Evolutionary conservation across 2,113 vertebrate species (phyloP).

Genomic region (Desmodus rotundus): DNA sequence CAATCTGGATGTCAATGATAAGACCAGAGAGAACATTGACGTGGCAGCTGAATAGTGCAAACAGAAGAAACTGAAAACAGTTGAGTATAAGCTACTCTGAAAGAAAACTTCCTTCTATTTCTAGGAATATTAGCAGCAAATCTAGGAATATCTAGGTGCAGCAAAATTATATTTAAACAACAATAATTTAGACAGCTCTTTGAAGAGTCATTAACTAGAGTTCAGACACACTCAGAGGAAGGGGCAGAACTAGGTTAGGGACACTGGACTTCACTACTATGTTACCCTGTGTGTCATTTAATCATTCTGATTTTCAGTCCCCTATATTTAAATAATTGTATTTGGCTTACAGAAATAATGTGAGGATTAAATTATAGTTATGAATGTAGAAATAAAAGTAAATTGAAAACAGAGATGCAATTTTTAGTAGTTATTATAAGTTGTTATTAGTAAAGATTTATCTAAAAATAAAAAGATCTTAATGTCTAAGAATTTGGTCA

Average conservation of each 20-base stretch:
- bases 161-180: not conserved
- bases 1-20: not conserved
- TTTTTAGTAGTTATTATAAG: not conserved
- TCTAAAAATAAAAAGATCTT: not conserved
- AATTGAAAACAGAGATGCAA: not conserved
- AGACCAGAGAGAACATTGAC: not conserved
- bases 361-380: not conserved
- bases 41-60: not conserved
- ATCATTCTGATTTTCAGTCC: not conserved
- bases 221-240: not conserved
- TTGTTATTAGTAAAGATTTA: not conserved
- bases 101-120: not conserved
- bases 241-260: not conserved
- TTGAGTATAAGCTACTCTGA: not conserved
- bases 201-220: not conserved
- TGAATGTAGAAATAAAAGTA: not conserved
- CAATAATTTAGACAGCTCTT: not conserved
- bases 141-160: too few species aligned
- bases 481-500: not conserved
- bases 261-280: too few species aligned
- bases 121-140: not conserved
- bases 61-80: not conserved
- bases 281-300: not conserved
- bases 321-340: not conserved
- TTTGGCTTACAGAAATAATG: not conserved